phyloP scores from a whole-genome alignment of 92 coral and sea anemone species.

The Metridium senile region DNA sequence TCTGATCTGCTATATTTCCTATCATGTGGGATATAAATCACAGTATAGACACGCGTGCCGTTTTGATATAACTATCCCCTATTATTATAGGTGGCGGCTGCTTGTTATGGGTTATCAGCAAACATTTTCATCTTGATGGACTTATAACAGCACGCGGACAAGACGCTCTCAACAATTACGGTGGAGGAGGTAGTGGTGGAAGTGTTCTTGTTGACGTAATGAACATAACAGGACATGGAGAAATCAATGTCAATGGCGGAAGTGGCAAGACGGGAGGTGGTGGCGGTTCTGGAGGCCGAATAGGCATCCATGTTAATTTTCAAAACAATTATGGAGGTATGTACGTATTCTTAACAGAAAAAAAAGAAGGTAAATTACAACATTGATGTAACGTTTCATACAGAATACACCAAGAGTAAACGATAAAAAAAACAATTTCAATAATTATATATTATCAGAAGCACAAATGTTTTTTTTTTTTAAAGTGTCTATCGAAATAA shows the following conservation, averaged over 20 bases:
- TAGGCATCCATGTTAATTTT: conserved; percentile 65
- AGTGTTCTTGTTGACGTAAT: conserved; percentile 55
- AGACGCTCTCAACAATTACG: conserved; percentile 21
- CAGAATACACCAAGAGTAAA: no score
- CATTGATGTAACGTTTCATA: no score
- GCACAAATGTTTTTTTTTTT: no score
- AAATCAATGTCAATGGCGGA: conserved; percentile 60
- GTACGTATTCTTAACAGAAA: not conserved
- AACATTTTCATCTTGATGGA: conserved; percentile 56
- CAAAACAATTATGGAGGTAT: conserved; percentile 64
- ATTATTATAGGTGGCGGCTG: conserved; percentile 53
- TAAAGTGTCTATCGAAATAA: no score
- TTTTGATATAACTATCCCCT: not conserved
- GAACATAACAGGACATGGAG: conserved; percentile 69
- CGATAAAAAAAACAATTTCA: no score
- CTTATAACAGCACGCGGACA: conserved; percentile 50
- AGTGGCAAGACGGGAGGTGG: conserved; percentile 41
- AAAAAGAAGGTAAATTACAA: no score
- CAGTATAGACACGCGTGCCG: no score
- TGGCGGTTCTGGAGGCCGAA: conserved; percentile 62
- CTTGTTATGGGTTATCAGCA: conserved; percentile 47
- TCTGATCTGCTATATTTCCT: no score
- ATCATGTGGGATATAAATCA: no score
- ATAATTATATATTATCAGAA: no score
- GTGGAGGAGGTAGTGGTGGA: conserved; percentile 75